phyloP scores from a whole-genome alignment of 2,888 invertebrate species.

The Chrysolina oricalcia region DNA sequence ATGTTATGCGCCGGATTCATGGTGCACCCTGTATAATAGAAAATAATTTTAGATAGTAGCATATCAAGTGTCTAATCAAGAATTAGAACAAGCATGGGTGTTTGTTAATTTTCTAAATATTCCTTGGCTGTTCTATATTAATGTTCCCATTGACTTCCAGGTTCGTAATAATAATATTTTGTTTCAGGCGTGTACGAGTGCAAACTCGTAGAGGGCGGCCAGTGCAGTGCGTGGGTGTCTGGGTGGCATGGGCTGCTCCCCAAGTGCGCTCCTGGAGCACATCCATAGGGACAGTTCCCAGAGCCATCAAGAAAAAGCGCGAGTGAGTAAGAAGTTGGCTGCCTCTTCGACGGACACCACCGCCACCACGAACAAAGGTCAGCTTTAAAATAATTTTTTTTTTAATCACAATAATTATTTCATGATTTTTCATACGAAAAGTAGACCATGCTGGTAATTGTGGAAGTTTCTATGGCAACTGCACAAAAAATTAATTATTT shows the following conservation, averaged over 20 bases:
- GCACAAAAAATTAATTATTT: no score
- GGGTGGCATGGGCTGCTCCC: conserved; percentile 77
- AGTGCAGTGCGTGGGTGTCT: conserved; percentile 37
- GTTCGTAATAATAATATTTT: background rate
- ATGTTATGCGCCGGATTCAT: no score
- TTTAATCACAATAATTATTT: no score
- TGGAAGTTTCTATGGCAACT: no score
- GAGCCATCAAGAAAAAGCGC: conserved; percentile 61
- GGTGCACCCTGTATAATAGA: no score
- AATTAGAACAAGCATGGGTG: no score
- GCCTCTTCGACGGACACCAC: conserved; percentile 27
- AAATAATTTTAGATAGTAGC: no score
- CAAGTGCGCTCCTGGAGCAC: conserved; percentile 78
- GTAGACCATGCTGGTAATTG: background rate
- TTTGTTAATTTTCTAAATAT: no score
- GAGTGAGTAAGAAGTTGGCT: conserved; percentile 38
- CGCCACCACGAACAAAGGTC: conserved; percentile 45
- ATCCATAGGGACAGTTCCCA: conserved; percentile 75
- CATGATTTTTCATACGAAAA: no score
- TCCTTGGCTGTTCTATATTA: no score
- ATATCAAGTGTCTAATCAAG: no score
- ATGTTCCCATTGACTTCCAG: no score
- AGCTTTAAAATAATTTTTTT: background rate
- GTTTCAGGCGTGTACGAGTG: conserved; percentile 14
- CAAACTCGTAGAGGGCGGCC: conserved; percentile 24